Conservation (phyloP, 2,797 vertebrate species). For the Aulostomus chinensis region DNA sequence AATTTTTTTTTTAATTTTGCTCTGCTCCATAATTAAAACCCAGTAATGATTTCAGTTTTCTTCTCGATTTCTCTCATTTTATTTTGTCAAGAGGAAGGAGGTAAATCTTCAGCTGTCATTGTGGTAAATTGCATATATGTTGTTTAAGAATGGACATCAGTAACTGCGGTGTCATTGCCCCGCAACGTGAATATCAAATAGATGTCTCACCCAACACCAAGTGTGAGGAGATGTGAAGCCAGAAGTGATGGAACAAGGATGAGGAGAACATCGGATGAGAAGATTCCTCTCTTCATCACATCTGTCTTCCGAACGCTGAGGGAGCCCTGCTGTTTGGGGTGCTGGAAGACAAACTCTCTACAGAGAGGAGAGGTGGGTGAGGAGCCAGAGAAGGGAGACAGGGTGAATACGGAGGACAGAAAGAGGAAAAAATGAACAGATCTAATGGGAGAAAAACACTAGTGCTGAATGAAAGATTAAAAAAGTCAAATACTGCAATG, state of each 20-base stretch:
- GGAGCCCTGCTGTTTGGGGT: constrained; percentile 72
- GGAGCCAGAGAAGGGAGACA: constrained; percentile 23
- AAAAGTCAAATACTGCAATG: not conserved
- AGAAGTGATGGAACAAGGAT: constrained; percentile 77
- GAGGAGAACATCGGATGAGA: constrained; percentile 78
- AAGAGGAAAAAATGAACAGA: constrained; percentile 17
- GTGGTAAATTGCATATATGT: no score
- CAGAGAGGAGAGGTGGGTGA: constrained; percentile 4
- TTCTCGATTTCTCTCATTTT: no score
- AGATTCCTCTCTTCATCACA: constrained; percentile 80
- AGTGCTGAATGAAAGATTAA: not conserved
- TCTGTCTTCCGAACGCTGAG: constrained; percentile 77
- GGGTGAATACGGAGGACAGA: constrained; percentile 11
- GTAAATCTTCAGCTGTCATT: not conserved
- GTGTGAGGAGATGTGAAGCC: constrained; percentile 80
- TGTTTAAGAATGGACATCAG: no score
- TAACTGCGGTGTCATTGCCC: no score
- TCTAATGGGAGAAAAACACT: constrained; percentile 39
- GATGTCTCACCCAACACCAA: constrained; percentile 75
- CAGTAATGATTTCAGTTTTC: no score
- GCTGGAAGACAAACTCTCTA: constrained; percentile 82
- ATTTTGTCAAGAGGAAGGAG: no score
- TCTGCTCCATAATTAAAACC: no score
- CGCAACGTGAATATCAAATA: not conserved
- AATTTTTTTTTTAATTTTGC: no score